Evolutionary conservation across 2,797 vertebrate genomes (phyloP).

Genomic region (Gymnoscopelus braueri): DNA sequence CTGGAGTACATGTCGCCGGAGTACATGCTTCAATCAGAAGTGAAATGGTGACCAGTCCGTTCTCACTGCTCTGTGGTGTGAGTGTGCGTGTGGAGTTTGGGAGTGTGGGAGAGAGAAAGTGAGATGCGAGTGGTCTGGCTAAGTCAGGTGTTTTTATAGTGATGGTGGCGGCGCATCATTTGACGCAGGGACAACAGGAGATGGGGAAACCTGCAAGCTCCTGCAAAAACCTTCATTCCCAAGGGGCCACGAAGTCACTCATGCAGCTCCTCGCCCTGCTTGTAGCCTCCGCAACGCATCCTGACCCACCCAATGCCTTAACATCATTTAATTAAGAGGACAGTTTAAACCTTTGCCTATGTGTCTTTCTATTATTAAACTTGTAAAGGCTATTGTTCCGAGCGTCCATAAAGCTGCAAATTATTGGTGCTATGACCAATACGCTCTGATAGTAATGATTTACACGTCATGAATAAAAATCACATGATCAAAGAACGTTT

Average conservation of each 20-base stretch:
- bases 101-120: slow-evolving; percentile 58
- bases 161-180: slow-evolving; percentile 72
- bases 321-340: not conserved
- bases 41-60: slow-evolving; percentile 22
- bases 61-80: slow-evolving; percentile 35
- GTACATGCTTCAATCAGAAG: slow-evolving; percentile 69
- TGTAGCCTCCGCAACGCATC: slow-evolving; percentile 25
- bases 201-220: slow-evolving; percentile 78
- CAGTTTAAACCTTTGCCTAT: not conserved
- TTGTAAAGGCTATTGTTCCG: no score
- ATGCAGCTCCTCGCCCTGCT: slow-evolving; percentile 51
- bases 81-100: slow-evolving; percentile 24
- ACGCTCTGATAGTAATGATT: no score
- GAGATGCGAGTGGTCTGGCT: slow-evolving; percentile 75
- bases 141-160: slow-evolving; percentile 78
- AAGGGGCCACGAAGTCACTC: slow-evolving; percentile 66
- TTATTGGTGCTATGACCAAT: no score
- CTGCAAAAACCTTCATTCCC: slow-evolving; percentile 71
- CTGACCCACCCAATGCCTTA: slow-evolving; percentile 3
- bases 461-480: no score
- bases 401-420: no score
- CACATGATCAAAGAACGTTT: not conserved
- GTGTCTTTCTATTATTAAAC: not conserved
- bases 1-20: slow-evolving; percentile 75
- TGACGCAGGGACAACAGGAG: slow-evolving; percentile 76